A percentile compares a stretch with the other conserved stretches of the same genome.
These are phyloP conservation scores for Aphis craccivora DNA, from an alignment of 1,140 invertebrate species.

Conservation along the genomic window DNA sequence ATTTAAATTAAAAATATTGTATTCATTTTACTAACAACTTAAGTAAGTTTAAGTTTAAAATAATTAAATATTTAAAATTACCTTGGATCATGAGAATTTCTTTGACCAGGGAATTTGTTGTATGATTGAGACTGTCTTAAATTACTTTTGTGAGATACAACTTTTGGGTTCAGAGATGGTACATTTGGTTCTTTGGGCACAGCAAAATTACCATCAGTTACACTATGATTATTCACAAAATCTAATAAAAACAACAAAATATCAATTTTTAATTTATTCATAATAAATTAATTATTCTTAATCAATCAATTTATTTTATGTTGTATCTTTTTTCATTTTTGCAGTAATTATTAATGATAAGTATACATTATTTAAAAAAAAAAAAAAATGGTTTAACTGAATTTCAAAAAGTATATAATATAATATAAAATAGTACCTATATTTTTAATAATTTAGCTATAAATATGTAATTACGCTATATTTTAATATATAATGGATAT, in stretches of 20 bases:
- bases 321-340: neutral
- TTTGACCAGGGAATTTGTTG: constrained; percentile 45
- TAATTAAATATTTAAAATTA: constrained; percentile 20
- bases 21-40: neutral
- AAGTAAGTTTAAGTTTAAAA: neutral
- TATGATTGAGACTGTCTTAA: constrained; percentile 44
- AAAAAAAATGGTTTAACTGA: neutral
- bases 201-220: constrained; percentile 16
- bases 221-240: constrained; percentile 9
- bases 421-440: no score
- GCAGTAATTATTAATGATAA: neutral
- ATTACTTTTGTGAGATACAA: constrained; percentile 27
- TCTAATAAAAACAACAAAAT: constrained; percentile 47
- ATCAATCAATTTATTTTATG: neutral
- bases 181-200: constrained; percentile 15
- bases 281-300: neutral
- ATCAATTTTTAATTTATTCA: neutral
- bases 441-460: neutral
- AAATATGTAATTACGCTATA: neutral
- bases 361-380: neutral
- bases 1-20: neutral
- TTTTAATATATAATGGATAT: no score
- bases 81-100: constrained; percentile 42
- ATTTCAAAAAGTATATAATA: neutral
- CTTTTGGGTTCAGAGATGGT: constrained; percentile 15